Base-by-base conservation (phyloP, 1,140 invertebrate species). In the Nylanderia fulva region DNA sequence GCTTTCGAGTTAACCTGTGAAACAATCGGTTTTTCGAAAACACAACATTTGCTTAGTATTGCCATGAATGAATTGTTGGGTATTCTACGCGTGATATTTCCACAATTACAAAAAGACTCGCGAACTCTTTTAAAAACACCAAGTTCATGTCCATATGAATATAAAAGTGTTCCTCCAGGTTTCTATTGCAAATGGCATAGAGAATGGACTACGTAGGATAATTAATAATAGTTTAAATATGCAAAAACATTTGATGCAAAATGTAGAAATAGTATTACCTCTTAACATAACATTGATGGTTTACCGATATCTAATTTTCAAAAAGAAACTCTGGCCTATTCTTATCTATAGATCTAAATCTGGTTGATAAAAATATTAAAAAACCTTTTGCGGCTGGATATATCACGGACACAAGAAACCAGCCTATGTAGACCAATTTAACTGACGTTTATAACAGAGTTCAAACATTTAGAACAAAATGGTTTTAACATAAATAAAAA, bases 111-210 rank as follows among this genome's bases (percentile, higher is more conserved):
- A 33, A 8, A 18, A 54, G 68, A 71, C 18, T 71, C 45, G 7
- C 68, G 68, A 33, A 54, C 0, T 71, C 27, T 71, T 71, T 54
- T 71, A 1, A 54, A 71, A 71, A n/a, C 68, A 33, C 18, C 48
- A 33, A 71, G 54, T 71, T 71, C 15, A 13, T 71, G 66, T 8
- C 42, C 39, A 0, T 71, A 71, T 71, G 39, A 69, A 69, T 29
- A 54, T 13, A n/a, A 33, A 33, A 71, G 9, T 54, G 21, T 71
- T 0, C 18, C 48, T 2, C 45, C 15, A 0, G 36, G 39, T 15
- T 45, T 68, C 11, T 68, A 68, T 15, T 52, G 66, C 66, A 33
- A 33, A 1, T 33, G 29, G 29, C 3, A 33, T 33, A 33, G 29
- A 33, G 29, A 33, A 33, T 33, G 29, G 3, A 33, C 29, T 33